Base-by-base conservation (phyloP, 1,140 invertebrate genomes). In the Zaprionus camerounensis region DNA sequence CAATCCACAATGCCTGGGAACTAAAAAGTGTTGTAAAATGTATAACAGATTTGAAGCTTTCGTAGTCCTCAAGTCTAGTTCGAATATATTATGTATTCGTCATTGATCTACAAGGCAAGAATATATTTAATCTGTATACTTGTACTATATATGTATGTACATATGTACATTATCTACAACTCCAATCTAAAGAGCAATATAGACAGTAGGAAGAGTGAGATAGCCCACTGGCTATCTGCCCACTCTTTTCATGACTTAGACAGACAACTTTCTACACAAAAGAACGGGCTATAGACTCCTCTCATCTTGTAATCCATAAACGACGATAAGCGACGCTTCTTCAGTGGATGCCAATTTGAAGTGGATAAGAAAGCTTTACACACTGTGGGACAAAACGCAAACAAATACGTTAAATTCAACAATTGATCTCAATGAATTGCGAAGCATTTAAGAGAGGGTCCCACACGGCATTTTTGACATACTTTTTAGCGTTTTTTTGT, bases 401-500 rank as follows among this genome's bases (percentile, higher is more conserved):
- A 3, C 41, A 17, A 46, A 51, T 51, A 22, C 1, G 13, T 24
- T 13, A 51, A 51, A 51, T 17, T 17, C 41, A 46, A 17, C n/a
- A 46, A 46, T 46, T 46, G 41, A 46, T 17, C n/a, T 46, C 41
- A 46, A 46, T 17, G 11, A 46, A 46, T 17, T 3, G 2, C 2
- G 7, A 46, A 46, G 41, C n/a, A 46, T 46, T 46, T 46, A 26
- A 26, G 7, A 17, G n/a, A 17, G 7, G 46, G 46, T 51, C 20
- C 20, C 46, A 51, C 46, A 51, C 22, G 15, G 36, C 61, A 70
- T 70, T 22, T 62, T 70, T 70, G 58, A 70, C 67, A 61, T 62
- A 70, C 58, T 69, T 69, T 62, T 62, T 26, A 56, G 13, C 12
- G 17, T 12, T 17, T 22, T 28, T 34, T 34, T 11, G 9, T 34